Conservation (phyloP, 2,888 invertebrate genomes). For the Meandrusa payeni region DNA sequence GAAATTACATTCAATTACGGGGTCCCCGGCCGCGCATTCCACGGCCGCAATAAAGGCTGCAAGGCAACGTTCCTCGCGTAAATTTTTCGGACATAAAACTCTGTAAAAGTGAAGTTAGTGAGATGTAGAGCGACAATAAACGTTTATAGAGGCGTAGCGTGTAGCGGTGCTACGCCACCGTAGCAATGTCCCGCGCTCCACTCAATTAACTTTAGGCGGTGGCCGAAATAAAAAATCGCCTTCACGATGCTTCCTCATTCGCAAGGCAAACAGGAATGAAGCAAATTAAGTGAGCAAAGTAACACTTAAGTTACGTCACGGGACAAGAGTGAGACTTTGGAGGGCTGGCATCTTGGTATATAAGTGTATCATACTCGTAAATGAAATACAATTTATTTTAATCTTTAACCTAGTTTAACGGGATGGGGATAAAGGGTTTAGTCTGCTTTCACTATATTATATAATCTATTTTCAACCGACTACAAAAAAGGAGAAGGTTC, state of each 20-base stretch:
- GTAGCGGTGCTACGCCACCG: conserved; percentile 31
- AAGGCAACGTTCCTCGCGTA: conserved; percentile 67
- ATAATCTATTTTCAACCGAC: too few species aligned
- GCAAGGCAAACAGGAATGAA: conserved; percentile 70
- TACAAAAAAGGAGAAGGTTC: too few species aligned
- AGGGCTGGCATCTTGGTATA: conserved; percentile 53
- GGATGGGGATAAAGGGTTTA: too few species aligned
- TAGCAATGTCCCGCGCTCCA: conserved; percentile 38
- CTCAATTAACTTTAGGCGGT: conserved; percentile 65
- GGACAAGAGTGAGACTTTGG: conserved; percentile 50
- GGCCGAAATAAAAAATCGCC: conserved; percentile 62
- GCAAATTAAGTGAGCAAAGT: conserved; percentile 77
- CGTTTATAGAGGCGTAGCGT: conserved; percentile 63
- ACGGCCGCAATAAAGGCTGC: conserved; percentile 66
- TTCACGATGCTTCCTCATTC: conserved; percentile 53
- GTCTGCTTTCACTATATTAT: too few species aligned
- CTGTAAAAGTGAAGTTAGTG: conserved; percentile 77
- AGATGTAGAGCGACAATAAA: conserved; percentile 77
- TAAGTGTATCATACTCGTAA: too few species aligned
- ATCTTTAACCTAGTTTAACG: too few species aligned
- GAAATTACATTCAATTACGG: conserved; percentile 80
- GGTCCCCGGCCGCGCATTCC: conserved; percentile 64
- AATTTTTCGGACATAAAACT: conserved; percentile 80
- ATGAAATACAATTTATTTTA: too few species aligned
- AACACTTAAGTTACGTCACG: conserved; percentile 70